Base-by-base conservation (phyloP, 2,888 invertebrate species). In the Alitta virens region DNA sequence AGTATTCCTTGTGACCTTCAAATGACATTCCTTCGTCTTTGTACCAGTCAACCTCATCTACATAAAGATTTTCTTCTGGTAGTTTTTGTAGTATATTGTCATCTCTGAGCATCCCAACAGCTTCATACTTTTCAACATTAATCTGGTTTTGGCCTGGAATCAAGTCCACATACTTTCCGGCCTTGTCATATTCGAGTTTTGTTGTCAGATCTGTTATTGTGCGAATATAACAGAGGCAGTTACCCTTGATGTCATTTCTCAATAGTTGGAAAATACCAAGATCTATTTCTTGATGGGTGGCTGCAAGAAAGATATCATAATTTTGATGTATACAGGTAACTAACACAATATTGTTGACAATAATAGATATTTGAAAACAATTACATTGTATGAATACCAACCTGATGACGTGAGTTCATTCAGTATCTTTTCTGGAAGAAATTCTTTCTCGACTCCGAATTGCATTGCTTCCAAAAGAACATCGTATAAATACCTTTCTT, bases 161-260 rank as follows among this genome's bases (percentile, higher is more conserved):
- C 16, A 59, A 51, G 61, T 77, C 76, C 16, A 62, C 66, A 63
- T 68, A 77, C 50, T 71, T 62, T n/a, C 66, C 71, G 71, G 64
- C 24, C 56, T 49, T 38, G 24, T 40, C 54, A 0, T 40, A 43
- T 24, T 62, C 57, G 40, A 64, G 40, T 27, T 60, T 40, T 7
- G 51, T n/a, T 16, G 27, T 49, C 3, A 66, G 27, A 38, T 64
- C 62, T 7, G 25, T 24, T 16, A 66, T 62, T 27, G 42, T 49
- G 7, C 66, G 33, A 12, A 54, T 38, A 42, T 62, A 59, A 51
- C 60, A 59, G 7, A 67, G 59, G 43, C 62, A 62, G 49, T 51
- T 18, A 3, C 49, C 27, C n/a, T 33, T 33, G 33, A 33, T 33
- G 5, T 33, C 12, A 12, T 5, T 7, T 33, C 12, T 33, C 33